Evolutionary conservation across 2,888 invertebrate genomes (phyloP).

Genomic region (Pycnomerus fuliginosus): DNA sequence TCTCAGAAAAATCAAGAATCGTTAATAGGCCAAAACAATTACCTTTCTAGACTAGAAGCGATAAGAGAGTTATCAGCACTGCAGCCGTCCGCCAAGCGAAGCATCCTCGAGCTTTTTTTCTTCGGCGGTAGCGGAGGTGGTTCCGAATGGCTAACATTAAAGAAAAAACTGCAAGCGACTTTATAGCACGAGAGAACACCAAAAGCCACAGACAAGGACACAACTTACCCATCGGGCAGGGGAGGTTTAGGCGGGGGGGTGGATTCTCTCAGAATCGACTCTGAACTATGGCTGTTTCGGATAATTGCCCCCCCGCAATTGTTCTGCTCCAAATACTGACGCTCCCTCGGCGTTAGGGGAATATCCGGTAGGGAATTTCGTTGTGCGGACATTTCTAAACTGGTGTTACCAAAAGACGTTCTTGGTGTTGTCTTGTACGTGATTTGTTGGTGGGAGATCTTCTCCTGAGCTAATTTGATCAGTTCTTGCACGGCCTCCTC

Average conservation of each 20-base stretch:
- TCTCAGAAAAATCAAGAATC: too few relatives aligned
- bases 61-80: slow-evolving; percentile 60
- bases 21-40: slow-evolving; percentile 21
- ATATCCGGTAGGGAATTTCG: slow-evolving; percentile 77
- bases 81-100: slow-evolving; percentile 53
- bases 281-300: slow-evolving; percentile 77
- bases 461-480: slow-evolving; percentile 71
- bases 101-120: slow-evolving; percentile 57
- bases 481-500: slow-evolving; percentile 70
- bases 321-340: slow-evolving; percentile 64
- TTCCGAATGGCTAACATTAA: slow-evolving; percentile 36
- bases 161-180: slow-evolving; percentile 24
- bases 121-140: slow-evolving; percentile 81
- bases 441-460: slow-evolving; percentile 60
- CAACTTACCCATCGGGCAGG: slow-evolving; percentile 59
- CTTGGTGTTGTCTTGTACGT: slow-evolving; percentile 53
- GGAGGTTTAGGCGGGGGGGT: slow-evolving; percentile 87
- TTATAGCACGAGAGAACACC: too few relatives aligned
- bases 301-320: slow-evolving; percentile 51
- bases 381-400: slow-evolving; percentile 56
- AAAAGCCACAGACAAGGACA: neutral
- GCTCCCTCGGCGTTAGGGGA: slow-evolving; percentile 77
- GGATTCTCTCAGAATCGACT: slow-evolving; percentile 72
- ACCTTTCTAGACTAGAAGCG: slow-evolving; percentile 66
- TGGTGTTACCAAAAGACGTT: slow-evolving; percentile 45